phyloP scores from a whole-genome alignment of 2,113 vertebrate species.

The Origma solitaria region DNA sequence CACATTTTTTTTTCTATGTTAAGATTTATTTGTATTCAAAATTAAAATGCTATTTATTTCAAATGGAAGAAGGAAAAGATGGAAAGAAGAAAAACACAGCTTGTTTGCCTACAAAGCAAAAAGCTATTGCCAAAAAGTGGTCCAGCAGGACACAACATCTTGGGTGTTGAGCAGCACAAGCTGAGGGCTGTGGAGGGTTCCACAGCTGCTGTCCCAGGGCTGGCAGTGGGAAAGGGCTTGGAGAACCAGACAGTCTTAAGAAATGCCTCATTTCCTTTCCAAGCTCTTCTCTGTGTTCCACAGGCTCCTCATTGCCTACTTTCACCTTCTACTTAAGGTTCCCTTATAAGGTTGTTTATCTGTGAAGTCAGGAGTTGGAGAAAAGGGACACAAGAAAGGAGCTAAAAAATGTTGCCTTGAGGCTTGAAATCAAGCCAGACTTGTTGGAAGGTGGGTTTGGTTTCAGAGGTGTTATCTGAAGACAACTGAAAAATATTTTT shows the following conservation, averaged over 20 bases:
- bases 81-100: not conserved
- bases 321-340: not conserved
- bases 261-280: not conserved
- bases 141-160: not conserved
- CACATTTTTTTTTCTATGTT: not conserved
- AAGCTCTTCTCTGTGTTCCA: not conserved
- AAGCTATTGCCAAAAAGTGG: not conserved
- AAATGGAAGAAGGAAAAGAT: not conserved
- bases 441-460: not conserved
- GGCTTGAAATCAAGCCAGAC: not conserved
- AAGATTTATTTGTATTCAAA: not conserved
- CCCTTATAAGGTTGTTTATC: not conserved
- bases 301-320: not conserved
- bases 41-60: slow-evolving; percentile 10
- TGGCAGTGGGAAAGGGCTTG: not conserved
- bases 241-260: not conserved
- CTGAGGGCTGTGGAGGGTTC: not conserved
- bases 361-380: not conserved
- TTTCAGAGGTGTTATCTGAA: not conserved
- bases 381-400: not conserved
- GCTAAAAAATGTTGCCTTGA: not conserved
- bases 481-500: not conserved
- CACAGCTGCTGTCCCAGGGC: not conserved
- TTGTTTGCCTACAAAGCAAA: slow-evolving; percentile 4
- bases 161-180: not conserved